A percentile compares a stretch with the other conserved stretches of the same genome.
Evolutionary conservation across 2,797 vertebrate species (phyloP).

Genomic region (Benthosema pterotum): DNA sequence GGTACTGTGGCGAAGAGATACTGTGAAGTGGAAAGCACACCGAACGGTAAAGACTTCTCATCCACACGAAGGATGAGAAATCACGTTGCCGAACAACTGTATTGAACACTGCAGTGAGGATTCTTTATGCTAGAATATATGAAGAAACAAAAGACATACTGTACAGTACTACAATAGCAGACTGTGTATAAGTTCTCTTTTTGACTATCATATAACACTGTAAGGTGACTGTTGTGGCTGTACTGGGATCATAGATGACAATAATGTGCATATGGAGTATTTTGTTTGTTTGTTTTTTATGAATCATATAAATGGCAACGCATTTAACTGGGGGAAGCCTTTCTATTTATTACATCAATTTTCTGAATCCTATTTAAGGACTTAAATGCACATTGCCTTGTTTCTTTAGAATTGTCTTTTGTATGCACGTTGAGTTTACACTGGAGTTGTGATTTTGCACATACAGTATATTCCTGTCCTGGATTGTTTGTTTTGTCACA

Average conservation of each 20-base stretch:
- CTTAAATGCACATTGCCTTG: not conserved
- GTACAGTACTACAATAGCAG: not conserved
- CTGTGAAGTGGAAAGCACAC: not conserved
- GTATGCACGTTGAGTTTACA: slow-evolving; percentile 21
- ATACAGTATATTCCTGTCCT: slow-evolving; percentile 2
- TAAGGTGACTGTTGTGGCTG: slow-evolving; percentile 11
- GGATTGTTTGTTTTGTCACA: slow-evolving; percentile 8
- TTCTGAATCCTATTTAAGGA: slow-evolving; percentile 14
- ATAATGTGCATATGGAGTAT: slow-evolving; percentile 5
- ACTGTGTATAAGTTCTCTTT: slow-evolving; percentile 4
- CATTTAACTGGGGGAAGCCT: not conserved
- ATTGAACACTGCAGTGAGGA: not conserved
- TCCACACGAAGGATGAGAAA: not conserved
- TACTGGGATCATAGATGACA: slow-evolving; percentile 15
- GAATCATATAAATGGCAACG: slow-evolving; percentile 21
- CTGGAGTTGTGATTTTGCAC: slow-evolving; percentile 4
- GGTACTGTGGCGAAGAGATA: not conserved
- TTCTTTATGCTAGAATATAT: slow-evolving; percentile 21
- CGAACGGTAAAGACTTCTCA: not conserved
- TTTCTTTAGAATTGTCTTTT: slow-evolving; percentile 10
- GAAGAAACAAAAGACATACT: not conserved
- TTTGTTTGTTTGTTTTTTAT: slow-evolving; percentile 10
- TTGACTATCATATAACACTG: not conserved
- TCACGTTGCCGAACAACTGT: slow-evolving; percentile 24
- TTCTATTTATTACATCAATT: not conserved